Base-by-base conservation (phyloP, 2,888 invertebrate species). In the Thysanoteuthis rhombus region DNA sequence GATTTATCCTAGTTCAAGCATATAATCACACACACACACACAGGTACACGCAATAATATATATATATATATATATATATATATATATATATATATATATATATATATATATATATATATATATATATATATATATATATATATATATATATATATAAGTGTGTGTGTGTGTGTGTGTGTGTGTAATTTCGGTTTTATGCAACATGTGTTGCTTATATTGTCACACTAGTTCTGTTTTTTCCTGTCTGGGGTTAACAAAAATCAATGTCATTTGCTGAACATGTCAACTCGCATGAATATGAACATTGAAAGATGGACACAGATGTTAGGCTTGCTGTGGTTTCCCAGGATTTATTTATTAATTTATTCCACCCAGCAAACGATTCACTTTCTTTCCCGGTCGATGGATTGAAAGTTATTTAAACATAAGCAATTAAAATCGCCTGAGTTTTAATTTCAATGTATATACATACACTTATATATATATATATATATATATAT, bases 91-190 rank as follows among this genome's bases (percentile, higher is more conserved):
- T 22, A 52, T 22, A 52, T 22, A 28, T 19, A 52, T 19, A 52
- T 19, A 52, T n/a, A 75, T 75, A 75, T 75, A 75, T 75, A 75
- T 75, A n/a, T 75, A 75, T 75, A 75, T 75, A 75, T 75, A 75
- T 75, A 75, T 75, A 75, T 75, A 75, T 75, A 75, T 75, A 75
- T 75, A 75, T 75, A 75, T 75, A 75, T 75, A 75, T 75, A 75
- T 75, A 75, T 75, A 75, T 75, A 75, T n/a, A n/a, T 75, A n/a
- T 12, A n/a, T 8, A 75, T 8, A 10, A 75, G n/a, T 22, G 22
- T 19, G 47, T 19, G 47, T 19, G 12, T 22, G 47, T 19, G 47
- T 22, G 10, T 19, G 47, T 22, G 47, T 19, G 47, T 3, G 47
- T 19, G 47, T 1, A 19, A 47, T 19, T 47, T 22, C 2, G 19